Conservation (phyloP, 2,113 vertebrate species). For the Sakesphorus luctuosus region DNA sequence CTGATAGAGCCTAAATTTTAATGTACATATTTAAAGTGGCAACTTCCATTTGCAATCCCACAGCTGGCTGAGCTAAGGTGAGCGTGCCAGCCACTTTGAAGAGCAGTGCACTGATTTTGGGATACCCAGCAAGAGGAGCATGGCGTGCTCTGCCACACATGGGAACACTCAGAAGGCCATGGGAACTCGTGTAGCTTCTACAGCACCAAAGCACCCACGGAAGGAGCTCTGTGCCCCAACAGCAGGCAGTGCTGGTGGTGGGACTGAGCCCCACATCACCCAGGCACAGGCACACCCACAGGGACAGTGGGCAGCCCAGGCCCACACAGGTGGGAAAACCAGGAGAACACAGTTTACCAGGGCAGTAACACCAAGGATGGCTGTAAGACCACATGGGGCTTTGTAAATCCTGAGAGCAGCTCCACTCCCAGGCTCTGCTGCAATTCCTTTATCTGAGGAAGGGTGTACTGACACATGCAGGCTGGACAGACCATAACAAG, state of each 20-base stretch:
- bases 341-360: too few species aligned
- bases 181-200: accelerated
- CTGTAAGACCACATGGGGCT: background rate
- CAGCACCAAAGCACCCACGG: background rate
- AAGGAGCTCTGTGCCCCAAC: background rate
- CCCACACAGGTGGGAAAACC: accelerated
- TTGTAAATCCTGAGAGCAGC: background rate
- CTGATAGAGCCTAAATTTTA: background rate
- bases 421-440: accelerated
- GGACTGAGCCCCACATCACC: accelerated
- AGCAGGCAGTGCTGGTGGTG: background rate
- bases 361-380: accelerated
- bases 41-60: background rate
- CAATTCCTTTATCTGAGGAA: background rate
- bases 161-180: background rate
- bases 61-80: background rate
- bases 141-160: accelerated
- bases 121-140: background rate
- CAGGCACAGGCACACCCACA: accelerated
- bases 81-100: background rate
- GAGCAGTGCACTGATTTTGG: background rate
- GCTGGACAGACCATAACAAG: background rate
- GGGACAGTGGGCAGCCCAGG: accelerated
- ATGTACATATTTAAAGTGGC: background rate
- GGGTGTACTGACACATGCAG: background rate